Evolutionary conservation across 2,113 vertebrate genomes (phyloP).

Genomic region (Neomonachus schauinslandi): DNA sequence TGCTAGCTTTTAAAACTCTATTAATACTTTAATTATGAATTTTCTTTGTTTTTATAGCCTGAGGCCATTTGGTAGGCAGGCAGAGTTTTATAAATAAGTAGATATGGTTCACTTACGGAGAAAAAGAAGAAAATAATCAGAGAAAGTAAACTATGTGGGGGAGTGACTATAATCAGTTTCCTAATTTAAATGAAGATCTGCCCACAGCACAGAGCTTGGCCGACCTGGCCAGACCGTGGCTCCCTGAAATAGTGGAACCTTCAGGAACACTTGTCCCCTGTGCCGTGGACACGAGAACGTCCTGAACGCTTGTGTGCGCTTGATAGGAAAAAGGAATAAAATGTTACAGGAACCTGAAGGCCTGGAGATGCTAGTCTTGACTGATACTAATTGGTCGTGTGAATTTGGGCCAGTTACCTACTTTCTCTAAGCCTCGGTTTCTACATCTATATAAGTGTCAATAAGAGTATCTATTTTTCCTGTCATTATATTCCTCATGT

Average conservation of each 20-base stretch:
- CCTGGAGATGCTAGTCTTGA: not conserved
- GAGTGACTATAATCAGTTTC: not conserved
- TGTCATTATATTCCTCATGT: not conserved
- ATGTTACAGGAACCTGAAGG: not conserved
- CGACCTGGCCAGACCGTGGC: rapidly evolving
- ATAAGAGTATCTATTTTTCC: not conserved
- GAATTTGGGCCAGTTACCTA: not conserved
- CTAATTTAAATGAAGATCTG: conserved; percentile 47
- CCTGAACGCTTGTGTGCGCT: not conserved
- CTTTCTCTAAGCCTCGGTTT: not conserved
- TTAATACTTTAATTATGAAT: conserved; percentile 73
- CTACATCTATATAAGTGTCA: not conserved
- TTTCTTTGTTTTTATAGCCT: conserved; percentile 58
- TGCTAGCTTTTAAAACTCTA: conserved; percentile 64
- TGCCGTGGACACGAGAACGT: not conserved
- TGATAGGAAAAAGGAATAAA: not conserved
- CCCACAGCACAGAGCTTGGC: not conserved
- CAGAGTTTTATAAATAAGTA: conserved; percentile 61
- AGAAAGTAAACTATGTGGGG: conserved; percentile 29
- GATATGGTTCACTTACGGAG: conserved; percentile 64
- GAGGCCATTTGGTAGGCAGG: conserved; percentile 51
- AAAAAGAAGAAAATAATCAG: conserved; percentile 43
- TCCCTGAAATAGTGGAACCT: not conserved
- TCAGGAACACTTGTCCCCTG: not conserved
- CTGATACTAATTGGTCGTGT: not conserved